These are phyloP conservation scores for Hemibagrus wyckioides DNA, from an alignment of 2,113 vertebrate species.

Conservation along the genomic window DNA sequence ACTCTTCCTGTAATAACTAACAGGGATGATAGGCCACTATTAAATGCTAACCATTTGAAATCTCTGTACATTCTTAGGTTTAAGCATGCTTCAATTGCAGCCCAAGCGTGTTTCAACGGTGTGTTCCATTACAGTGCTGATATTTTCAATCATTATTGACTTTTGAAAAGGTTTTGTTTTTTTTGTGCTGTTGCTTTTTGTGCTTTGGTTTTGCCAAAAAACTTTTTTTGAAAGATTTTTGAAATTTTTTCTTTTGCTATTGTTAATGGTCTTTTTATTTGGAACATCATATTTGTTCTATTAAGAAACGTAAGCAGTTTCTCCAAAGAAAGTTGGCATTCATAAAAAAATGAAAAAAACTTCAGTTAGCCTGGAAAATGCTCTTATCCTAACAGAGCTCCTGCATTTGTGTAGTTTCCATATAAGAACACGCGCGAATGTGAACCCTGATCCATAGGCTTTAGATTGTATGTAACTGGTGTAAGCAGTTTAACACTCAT, in stretches of 20 bases:
- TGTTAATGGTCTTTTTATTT: background rate
- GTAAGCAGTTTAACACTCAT: background rate
- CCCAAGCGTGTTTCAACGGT: background rate
- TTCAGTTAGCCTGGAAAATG: background rate
- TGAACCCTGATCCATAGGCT: background rate
- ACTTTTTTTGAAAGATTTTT: no score
- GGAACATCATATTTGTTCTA: background rate
- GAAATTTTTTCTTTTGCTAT: background rate
- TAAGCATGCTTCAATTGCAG: background rate
- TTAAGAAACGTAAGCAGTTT: background rate
- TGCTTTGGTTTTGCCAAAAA: no score
- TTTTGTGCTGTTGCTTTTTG: background rate
- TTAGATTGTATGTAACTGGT: background rate
- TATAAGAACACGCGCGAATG: background rate
- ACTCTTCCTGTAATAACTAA: background rate
- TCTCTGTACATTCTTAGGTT: background rate
- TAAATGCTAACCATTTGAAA: background rate
- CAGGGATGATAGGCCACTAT: background rate
- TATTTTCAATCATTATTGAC: background rate
- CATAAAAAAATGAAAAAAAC: no score
- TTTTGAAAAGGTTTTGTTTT: background rate
- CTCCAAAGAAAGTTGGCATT: background rate
- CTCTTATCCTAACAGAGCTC: background rate
- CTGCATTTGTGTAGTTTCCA: background rate
- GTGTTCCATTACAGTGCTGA: background rate